Base-by-base conservation (phyloP, 2,888 invertebrate genomes). In the Conistra vaccinii region DNA sequence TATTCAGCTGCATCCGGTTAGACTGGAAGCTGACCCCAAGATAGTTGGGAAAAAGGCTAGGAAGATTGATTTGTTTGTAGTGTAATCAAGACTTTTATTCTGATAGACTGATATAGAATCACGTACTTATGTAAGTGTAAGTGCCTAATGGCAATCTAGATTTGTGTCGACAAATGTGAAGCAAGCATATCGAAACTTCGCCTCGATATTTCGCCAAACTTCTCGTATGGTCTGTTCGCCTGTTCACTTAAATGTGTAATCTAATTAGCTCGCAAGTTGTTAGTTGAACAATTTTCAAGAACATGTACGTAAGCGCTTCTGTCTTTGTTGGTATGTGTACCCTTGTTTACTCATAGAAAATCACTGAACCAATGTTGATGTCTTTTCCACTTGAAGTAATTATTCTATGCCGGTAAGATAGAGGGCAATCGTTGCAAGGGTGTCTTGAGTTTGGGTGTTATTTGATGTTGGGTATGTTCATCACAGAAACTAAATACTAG, bases 351-450 rank as follows among this genome's bases (percentile, higher is more conserved):
- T 76, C 57, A 77, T 67, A 77, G 75, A 83, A 85, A 85, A 83
- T 72, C 85, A 85, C 55, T 85, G 83, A 80, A 85, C 80, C 85
- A 85, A 69, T 74, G 62, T 67, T 75, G 73, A 80, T 85, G 85
- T 83, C 80, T 75, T 85, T 84, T 84, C 84, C 85, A 77, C 85
- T 65, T 85, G 84, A 85, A 75, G 73, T 80, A 83, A 65, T 70
- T 71, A 78, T 67, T 66, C 23, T 65, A 61, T 71, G 69, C 51
- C 62, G 20, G 65, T 61, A 76, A 76, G 62, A 76, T 69, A 42
- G 45, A 69, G 69, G 39, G 83, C n/a, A 69, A 82, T 66, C 65
- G 65, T 67, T 62, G 70, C 35, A 57, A 6, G 53, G 39, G 51
- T 72, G 58, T 73, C n/a, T 81, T 57, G 32, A 53, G 65, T 58